Base-by-base conservation (phyloP, 2,888 invertebrate species). In the Amphiduros pacificus region DNA sequence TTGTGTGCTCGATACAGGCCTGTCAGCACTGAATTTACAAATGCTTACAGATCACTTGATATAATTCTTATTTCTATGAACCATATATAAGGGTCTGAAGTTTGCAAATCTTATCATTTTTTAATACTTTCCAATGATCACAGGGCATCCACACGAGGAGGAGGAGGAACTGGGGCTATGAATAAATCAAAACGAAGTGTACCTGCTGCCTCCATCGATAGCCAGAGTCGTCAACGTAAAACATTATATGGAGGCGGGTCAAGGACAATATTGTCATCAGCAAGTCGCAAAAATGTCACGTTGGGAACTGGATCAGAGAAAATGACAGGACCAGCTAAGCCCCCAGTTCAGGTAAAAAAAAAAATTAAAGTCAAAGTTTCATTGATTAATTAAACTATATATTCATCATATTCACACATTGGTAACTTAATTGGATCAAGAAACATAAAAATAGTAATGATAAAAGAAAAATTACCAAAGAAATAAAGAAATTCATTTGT, bases 201-300 rank as follows among this genome's bases (percentile, higher is more conserved):
- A 27, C 51, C 63, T 2, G 20, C 52, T 14, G 11, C 55, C 22
- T 63, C 65, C 32, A 31, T 61, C n/a, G 63, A 54, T 29, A 65
- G 62, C 49, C 59, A 65, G 24, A 52, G 52, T 20, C 27, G 55
- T 14, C 22, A 55, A 17, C 36, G 63, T 31, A 59, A 60, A 48
- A 68, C 62, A 11, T 31, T 60, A 9, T 66, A 60, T 55, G 68
- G 68, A n/a, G 71, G 71, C 4, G 71, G 73, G 28, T 74, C 74
- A 2, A 64, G 77, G 22, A 74, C 76, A 5, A 73, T 76, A n/a
- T 62, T 74, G 27, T 75, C 77, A 11, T 77, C 78, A 28, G 73
- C 77, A 6, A 75, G 76, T 56, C 71, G 69, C 41, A 71, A 68
- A 40, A 74, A 71, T 60, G 57, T 72, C 9, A 66, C 63, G 5